These are phyloP conservation scores for Micronycteris hirsuta DNA, from an alignment of 2,113 vertebrate genomes.

Conservation along the genomic window DNA sequence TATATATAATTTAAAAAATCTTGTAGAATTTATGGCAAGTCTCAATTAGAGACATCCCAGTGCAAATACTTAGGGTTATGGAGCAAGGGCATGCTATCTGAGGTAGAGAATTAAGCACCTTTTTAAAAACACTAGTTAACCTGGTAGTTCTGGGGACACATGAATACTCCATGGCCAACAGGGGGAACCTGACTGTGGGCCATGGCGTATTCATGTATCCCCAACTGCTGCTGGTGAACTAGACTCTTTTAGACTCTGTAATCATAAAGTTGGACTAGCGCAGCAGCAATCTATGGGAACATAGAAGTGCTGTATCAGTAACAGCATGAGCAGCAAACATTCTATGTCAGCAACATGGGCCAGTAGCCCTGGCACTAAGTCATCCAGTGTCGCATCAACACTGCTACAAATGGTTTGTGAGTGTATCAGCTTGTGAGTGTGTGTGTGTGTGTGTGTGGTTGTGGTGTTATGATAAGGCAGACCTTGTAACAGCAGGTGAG, in stretches of 20 bases:
- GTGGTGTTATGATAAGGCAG: neutral
- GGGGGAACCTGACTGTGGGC: neutral
- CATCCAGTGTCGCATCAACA: neutral
- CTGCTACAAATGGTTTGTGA: neutral
- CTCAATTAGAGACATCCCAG: neutral
- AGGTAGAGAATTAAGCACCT: neutral
- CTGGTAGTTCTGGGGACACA: neutral
- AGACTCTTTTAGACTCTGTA: neutral
- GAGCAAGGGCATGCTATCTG: neutral
- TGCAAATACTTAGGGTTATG: neutral
- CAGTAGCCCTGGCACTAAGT: neutral
- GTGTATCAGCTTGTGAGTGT: neutral
- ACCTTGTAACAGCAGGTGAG: neutral
- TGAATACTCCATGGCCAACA: too few relatives aligned
- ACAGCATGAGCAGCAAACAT: neutral
- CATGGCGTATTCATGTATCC: neutral
- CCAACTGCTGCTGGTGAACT: neutral
- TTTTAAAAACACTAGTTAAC: neutral
- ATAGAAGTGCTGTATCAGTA: neutral
- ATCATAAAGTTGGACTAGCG: neutral
- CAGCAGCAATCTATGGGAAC: neutral
- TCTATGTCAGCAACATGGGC: neutral
- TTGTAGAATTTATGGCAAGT: neutral
- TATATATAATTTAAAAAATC: too few relatives aligned
- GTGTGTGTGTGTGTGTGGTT: neutral